phyloP scores from a whole-genome alignment of 1,140 invertebrate species.

The Drosophila takahashii region DNA sequence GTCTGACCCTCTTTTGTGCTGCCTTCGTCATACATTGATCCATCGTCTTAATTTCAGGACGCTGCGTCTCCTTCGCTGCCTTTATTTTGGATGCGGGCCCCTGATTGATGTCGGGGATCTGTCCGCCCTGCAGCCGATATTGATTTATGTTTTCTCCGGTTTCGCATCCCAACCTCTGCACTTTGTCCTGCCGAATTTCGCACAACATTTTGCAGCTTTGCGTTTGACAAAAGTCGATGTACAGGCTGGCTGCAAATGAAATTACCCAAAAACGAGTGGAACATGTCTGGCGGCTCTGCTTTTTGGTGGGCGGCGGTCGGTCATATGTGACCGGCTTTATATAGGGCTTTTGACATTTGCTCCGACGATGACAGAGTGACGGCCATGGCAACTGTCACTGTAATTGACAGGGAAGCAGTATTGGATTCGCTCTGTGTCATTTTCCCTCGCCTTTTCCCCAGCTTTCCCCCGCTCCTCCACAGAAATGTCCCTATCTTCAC shows the following conservation, averaged over 20 bases:
- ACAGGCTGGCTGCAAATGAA: slow-evolving; percentile 63
- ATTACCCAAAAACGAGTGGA: slow-evolving; percentile 67
- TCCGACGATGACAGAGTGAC: slow-evolving; percentile 40
- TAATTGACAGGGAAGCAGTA: slow-evolving; percentile 64
- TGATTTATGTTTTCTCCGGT: slow-evolving; percentile 71
- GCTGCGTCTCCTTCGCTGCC: slow-evolving; percentile 19
- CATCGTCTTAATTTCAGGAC: slow-evolving; percentile 74
- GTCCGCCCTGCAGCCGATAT: slow-evolving; percentile 42
- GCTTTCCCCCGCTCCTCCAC: not conserved
- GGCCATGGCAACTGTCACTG: slow-evolving; percentile 63
- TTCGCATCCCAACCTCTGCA: slow-evolving; percentile 19
- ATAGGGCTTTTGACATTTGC: slow-evolving; percentile 44
- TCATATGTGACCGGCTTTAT: slow-evolving; percentile 10
- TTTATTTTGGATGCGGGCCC: slow-evolving; percentile 36
- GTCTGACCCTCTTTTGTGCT: slow-evolving; percentile 13
- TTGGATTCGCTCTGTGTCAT: slow-evolving; percentile 38
- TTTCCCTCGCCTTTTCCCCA: not conserved
- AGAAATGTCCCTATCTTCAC: slow-evolving; percentile 22
- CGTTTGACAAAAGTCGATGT: slow-evolving; percentile 70
- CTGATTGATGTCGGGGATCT: slow-evolving; percentile 69
- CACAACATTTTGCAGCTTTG: slow-evolving; percentile 65
- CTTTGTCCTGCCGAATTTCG: slow-evolving; percentile 50
- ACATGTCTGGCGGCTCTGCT: slow-evolving; percentile 20
- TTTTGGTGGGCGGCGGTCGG: slow-evolving; percentile 3
- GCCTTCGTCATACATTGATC: slow-evolving; percentile 66